phyloP scores from a whole-genome alignment of 1,140 invertebrate species.

The Solenopsis fugax region DNA sequence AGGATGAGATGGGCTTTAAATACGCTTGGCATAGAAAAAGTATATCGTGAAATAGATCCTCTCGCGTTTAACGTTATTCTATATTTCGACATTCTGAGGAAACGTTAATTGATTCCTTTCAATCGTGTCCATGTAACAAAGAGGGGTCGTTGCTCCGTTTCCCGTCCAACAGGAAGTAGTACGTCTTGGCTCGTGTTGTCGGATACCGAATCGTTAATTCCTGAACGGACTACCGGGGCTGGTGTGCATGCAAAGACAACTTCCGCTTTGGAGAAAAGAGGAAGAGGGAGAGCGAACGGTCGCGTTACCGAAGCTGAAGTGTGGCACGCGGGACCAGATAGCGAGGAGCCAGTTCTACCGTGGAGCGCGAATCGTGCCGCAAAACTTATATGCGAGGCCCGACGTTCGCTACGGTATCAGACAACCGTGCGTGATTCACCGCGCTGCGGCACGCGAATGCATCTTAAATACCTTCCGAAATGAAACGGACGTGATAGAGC shows the following conservation, averaged over 20 bases:
- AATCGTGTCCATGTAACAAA: background rate
- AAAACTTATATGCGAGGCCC: constrained; percentile 27
- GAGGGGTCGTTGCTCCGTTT: constrained; percentile 4
- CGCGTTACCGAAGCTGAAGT: constrained; percentile 27
- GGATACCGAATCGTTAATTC: constrained; percentile 13
- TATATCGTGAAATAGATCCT: background rate
- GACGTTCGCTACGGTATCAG: constrained; percentile 56
- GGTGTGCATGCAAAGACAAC: constrained; percentile 27
- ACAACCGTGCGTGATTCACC: constrained; percentile 67
- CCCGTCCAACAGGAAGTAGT: background rate
- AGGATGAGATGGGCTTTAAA: background rate
- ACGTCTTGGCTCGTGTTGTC: background rate
- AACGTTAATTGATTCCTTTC: background rate
- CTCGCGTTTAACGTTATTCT: background rate
- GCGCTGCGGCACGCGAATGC: constrained; percentile 67
- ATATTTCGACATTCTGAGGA: background rate
- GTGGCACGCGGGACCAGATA: background rate
- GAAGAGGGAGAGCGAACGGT: background rate
- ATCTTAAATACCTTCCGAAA: constrained; percentile 51
- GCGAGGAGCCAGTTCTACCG: background rate
- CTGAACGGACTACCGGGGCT: background rate
- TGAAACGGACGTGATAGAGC: constrained; percentile 56
- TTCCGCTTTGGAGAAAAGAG: background rate
- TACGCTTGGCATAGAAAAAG: background rate
- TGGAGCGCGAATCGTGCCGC: constrained; percentile 29